Evolutionary conservation across 2,797 vertebrate species (phyloP).

Genomic region (Gallinago nigripennis): DNA sequence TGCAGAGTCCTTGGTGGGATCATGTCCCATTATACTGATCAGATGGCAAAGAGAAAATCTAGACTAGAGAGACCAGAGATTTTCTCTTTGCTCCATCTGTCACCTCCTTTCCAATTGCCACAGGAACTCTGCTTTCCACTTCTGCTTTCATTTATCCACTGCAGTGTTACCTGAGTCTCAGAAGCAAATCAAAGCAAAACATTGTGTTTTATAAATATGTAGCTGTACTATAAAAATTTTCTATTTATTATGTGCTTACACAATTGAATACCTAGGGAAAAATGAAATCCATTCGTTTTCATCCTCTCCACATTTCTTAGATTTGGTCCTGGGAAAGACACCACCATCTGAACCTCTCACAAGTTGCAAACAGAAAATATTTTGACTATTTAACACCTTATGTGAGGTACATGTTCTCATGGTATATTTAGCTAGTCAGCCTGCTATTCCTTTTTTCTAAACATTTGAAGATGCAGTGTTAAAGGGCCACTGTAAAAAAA

Average conservation of each 20-base stretch:
- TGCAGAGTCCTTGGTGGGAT: not conserved
- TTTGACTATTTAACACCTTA: not conserved
- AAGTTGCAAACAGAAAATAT: not conserved
- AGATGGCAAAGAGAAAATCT: not conserved
- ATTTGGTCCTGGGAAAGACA: not conserved
- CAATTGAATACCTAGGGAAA: not conserved
- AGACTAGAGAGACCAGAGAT: not conserved
- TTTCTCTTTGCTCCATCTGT: slow-evolving; percentile 21
- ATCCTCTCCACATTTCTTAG: not conserved
- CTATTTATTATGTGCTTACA: not conserved
- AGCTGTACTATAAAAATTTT: not conserved
- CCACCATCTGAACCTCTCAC: not conserved
- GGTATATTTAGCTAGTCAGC: not conserved
- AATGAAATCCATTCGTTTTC: not conserved
- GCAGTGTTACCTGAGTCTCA: not conserved
- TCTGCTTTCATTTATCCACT: slow-evolving; percentile 18
- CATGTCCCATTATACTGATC: not conserved
- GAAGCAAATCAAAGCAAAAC: not conserved
- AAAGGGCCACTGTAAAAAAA: not conserved
- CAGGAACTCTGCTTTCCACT: slow-evolving; percentile 13
- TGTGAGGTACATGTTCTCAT: not conserved
- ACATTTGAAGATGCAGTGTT: not conserved
- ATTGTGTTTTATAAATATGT: not conserved
- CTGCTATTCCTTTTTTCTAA: not conserved
- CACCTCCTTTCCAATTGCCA: not conserved